A percentile compares a stretch with the other conserved stretches of the same genome.
These are phyloP conservation scores for Rhynchonycteris naso DNA, from an alignment of 2,797 vertebrate genomes.

Conservation along the genomic window DNA sequence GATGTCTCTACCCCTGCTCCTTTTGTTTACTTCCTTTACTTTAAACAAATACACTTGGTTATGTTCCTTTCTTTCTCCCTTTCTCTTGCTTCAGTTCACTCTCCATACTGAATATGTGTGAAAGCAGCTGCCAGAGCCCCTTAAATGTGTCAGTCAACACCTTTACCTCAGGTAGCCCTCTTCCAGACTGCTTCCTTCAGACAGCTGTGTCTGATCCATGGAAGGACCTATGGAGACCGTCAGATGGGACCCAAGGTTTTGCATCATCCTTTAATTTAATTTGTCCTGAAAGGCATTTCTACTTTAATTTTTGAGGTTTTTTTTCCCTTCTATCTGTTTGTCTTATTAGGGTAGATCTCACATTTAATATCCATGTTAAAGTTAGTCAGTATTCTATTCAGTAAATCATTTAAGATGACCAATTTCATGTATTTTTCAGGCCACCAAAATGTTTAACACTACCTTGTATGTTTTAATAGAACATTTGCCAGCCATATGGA, in stretches of 20 bases:
- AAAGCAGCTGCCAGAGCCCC: conserved; percentile 15
- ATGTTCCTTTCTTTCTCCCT: not conserved
- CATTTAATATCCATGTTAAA: not conserved
- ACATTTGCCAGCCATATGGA: not conserved
- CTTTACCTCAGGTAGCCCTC: conserved; percentile 10
- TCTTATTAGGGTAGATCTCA: not conserved
- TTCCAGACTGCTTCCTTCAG: not conserved
- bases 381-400: not conserved
- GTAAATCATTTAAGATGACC: not conserved
- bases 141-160: conserved; percentile 36
- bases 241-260: not conserved
- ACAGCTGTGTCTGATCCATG: not conserved
- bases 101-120: not conserved
- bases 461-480: not conserved
- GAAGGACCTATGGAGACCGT: not conserved
- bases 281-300: not conserved
- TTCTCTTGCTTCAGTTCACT: conserved; percentile 24
- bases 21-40: conserved; percentile 7
- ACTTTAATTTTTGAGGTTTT: not conserved
- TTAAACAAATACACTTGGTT: conserved; percentile 26
- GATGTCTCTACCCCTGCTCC: not conserved
- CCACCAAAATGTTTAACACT: not conserved
- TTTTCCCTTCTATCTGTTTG: not conserved
- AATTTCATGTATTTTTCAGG: not conserved
- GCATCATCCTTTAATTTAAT: not conserved